Evolutionary conservation across 2,113 vertebrate genomes (phyloP).

Genomic region (Pluvianellus socialis): DNA sequence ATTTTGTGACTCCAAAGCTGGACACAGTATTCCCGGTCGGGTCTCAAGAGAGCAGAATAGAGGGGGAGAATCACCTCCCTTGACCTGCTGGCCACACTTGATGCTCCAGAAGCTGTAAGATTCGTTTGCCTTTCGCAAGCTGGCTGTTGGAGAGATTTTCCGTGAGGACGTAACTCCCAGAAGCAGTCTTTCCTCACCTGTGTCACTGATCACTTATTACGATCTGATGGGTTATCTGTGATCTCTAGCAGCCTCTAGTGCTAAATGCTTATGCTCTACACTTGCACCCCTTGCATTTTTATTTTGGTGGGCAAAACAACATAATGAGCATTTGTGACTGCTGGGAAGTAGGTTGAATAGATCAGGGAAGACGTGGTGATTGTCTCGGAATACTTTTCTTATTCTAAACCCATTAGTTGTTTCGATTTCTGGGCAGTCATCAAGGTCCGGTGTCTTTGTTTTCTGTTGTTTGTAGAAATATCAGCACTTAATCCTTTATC

Average conservation of each 20-base stretch:
- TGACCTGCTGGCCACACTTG: too few relatives aligned
- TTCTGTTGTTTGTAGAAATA: background rate
- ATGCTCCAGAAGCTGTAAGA: background rate
- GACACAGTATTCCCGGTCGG: too few relatives aligned
- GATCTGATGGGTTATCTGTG: background rate
- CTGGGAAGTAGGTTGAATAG: background rate
- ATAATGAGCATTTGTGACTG: background rate
- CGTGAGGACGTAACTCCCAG: accelerated
- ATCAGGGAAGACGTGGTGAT: background rate
- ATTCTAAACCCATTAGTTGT: background rate
- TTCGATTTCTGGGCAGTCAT: background rate
- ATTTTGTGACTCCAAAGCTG: too few relatives aligned
- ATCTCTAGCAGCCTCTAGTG: constrained; percentile 40
- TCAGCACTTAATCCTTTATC: background rate
- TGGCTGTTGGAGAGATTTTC: background rate
- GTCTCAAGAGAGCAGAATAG: too few relatives aligned
- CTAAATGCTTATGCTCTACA: background rate
- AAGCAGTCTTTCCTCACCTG: background rate
- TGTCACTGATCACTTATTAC: accelerated
- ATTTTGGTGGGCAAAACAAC: background rate
- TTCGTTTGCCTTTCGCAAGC: background rate
- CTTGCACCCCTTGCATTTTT: background rate
- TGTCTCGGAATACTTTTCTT: background rate
- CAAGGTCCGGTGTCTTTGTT: background rate
- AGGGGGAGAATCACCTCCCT: too few relatives aligned